These are phyloP conservation scores for Plagodis dolabraria DNA, from an alignment of 2,888 invertebrate genomes.

Conservation along the genomic window DNA sequence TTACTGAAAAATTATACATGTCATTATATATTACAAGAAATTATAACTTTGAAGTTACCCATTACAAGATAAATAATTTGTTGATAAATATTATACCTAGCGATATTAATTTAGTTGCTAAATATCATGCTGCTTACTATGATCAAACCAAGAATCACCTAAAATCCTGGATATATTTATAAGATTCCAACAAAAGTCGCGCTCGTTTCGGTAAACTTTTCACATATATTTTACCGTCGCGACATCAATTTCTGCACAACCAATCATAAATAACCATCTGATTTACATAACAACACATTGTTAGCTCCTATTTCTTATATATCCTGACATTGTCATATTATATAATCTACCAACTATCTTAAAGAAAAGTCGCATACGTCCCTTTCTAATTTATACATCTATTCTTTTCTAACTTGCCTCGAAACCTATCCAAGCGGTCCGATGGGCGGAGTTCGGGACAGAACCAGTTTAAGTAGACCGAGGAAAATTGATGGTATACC, in stretches of 20 bases:
- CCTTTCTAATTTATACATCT: constrained; percentile 67
- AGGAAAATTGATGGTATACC: constrained; percentile 57
- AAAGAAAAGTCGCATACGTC: constrained; percentile 71
- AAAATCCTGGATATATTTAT: neutral
- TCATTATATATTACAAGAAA: too few species aligned
- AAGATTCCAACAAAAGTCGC: constrained; percentile 21
- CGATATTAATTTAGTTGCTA: too few species aligned
- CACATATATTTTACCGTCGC: constrained; percentile 61
- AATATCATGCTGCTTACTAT: too few species aligned
- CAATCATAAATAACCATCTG: constrained; percentile 74
- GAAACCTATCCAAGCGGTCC: constrained; percentile 72
- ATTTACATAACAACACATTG: constrained; percentile 80
- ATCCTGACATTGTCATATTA: constrained; percentile 71
- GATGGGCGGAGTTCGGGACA: constrained; percentile 69
- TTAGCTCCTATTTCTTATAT: constrained; percentile 69
- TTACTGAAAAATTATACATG: too few species aligned
- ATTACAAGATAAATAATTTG: too few species aligned
- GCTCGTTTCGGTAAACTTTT: constrained; percentile 54
- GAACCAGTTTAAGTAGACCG: constrained; percentile 61
- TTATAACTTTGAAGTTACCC: too few species aligned
- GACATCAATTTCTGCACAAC: constrained; percentile 68
- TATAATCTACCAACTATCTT: constrained; percentile 79
- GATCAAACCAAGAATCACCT: too few species aligned
- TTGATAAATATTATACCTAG: too few species aligned
- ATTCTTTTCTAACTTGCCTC: constrained; percentile 59